Evolutionary conservation across 1,140 invertebrate genomes (phyloP).

Genomic region (Hylyphantes graminicola): DNA sequence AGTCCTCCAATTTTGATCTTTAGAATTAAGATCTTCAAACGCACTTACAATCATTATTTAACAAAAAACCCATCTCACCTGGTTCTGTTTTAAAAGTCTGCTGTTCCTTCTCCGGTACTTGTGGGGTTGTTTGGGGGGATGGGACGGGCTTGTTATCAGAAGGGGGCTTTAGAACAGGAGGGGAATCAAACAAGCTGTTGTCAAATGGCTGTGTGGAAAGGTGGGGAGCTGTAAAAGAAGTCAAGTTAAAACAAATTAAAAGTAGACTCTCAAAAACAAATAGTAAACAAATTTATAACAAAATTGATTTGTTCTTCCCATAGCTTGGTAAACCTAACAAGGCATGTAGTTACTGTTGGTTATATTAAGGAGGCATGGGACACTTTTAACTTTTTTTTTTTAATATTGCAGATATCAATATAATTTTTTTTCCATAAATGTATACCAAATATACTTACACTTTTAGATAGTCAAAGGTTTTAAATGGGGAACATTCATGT

Average conservation of each 20-base stretch:
- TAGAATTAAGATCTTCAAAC: no score
- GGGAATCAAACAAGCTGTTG: conserved; percentile 80
- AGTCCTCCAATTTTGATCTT: no score
- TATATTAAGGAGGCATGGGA: no score
- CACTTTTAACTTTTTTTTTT: no score
- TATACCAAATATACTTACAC: no score
- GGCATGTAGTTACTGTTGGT: neutral
- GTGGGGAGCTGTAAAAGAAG: conserved; percentile 75
- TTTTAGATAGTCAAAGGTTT: no score
- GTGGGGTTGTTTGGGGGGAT: conserved; percentile 74
- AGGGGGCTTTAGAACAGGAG: conserved; percentile 66
- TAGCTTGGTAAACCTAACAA: neutral
- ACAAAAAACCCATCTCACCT: neutral
- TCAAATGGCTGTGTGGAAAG: conserved; percentile 84
- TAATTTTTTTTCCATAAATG: no score
- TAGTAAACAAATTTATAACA: neutral
- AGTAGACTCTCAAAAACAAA: neutral
- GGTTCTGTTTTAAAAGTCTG: conserved; percentile 63
- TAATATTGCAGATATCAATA: no score
- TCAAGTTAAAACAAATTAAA: neutral
- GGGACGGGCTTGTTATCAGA: conserved; percentile 68
- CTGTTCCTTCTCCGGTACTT: conserved; percentile 65
- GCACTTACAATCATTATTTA: no score
- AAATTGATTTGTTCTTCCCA: neutral
- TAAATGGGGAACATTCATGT: no score